Evolutionary conservation across 2,113 vertebrate genomes (phyloP).

Genomic region (Junco hyemalis): DNA sequence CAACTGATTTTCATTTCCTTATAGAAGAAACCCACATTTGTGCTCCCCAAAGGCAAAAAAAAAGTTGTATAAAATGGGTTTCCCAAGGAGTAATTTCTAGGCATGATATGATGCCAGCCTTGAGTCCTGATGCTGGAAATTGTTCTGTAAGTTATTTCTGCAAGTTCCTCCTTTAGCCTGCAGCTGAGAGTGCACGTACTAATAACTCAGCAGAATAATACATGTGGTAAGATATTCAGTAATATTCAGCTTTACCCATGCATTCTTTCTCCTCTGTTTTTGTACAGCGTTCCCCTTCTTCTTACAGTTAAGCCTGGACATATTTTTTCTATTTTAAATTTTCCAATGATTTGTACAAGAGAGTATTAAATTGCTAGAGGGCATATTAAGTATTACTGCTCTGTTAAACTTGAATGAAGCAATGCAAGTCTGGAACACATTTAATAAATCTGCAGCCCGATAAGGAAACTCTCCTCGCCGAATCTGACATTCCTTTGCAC

Average conservation of each 20-base stretch:
- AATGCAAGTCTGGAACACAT: conserved; percentile 25
- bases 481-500: conserved; percentile 28
- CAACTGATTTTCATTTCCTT: conserved; percentile 12
- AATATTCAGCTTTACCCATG: conserved; percentile 28
- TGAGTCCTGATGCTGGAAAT: background rate
- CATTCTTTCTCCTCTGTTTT: conserved; percentile 60
- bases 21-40: background rate
- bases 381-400: conserved; percentile 34
- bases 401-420: conserved; percentile 41
- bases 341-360: conserved; percentile 62
- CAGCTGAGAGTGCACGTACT: background rate
- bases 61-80: background rate
- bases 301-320: conserved; percentile 47
- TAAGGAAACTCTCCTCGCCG: conserved; percentile 2
- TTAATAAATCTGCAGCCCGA: conserved; percentile 30
- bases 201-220: conserved; percentile 26
- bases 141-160: conserved; percentile 30
- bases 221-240: conserved; percentile 49
- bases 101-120: background rate
- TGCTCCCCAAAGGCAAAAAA: background rate
- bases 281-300: conserved; percentile 33
- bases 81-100: background rate
- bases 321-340: conserved; percentile 65
- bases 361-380: conserved; percentile 39
- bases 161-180: conserved; percentile 30